phyloP scores from a whole-genome alignment of 2,797 vertebrate genomes.

The Aeoliscus strigatus region DNA sequence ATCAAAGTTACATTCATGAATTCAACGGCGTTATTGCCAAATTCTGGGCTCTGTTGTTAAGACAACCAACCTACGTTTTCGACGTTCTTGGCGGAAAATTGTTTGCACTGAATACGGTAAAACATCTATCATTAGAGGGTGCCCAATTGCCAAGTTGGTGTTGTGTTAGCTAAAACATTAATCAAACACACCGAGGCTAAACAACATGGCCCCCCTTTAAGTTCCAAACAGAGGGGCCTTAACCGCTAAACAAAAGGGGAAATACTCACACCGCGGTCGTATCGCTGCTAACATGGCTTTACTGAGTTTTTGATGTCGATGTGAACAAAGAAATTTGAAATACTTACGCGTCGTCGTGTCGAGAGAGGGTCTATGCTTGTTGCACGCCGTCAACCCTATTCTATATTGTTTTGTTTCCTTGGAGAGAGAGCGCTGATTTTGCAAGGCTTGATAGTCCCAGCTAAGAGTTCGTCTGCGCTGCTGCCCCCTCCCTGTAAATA shows the following conservation, averaged over 20 bases:
- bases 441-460: slow-evolving; percentile 57
- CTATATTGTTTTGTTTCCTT: slow-evolving; percentile 74
- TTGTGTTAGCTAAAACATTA: slow-evolving; percentile 56
- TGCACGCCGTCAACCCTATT: slow-evolving; percentile 55
- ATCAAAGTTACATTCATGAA: slow-evolving; percentile 27
- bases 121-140: slow-evolving; percentile 15
- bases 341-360: slow-evolving; percentile 71
- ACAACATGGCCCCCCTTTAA: slow-evolving; percentile 80
- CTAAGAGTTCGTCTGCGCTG: slow-evolving; percentile 55
- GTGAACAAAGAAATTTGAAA: slow-evolving; percentile 9
- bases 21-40: neutral
- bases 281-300: slow-evolving; percentile 19
- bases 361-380: slow-evolving; percentile 52
- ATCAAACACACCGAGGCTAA: slow-evolving; percentile 64
- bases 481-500: slow-evolving; percentile 70
- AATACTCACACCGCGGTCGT: slow-evolving; percentile 51
- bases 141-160: slow-evolving; percentile 50
- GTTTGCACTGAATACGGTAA: neutral
- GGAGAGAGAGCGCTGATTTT: slow-evolving; percentile 73
- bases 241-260: slow-evolving; percentile 79
- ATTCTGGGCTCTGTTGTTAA: accelerated
- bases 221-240: slow-evolving; percentile 75
- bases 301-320: neutral
- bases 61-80: accelerated
- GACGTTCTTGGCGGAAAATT: accelerated